Base-by-base conservation (phyloP, 2,888 invertebrate genomes). In the Plagiodera versicolora region DNA sequence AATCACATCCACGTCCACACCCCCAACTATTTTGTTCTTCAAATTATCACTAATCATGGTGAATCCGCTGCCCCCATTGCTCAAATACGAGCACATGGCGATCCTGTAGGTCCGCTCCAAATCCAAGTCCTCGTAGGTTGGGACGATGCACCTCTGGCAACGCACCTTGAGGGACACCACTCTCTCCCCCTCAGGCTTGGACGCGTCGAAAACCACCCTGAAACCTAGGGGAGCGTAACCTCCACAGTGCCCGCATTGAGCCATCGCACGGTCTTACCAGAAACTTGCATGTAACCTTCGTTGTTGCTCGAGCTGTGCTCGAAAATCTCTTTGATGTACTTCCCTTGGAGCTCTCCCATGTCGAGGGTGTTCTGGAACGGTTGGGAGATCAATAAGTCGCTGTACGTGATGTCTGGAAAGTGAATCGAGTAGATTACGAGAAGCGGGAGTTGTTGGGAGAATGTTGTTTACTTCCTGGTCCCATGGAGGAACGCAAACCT, bases 361-460 rank as follows among this genome's bases (percentile, higher is more conserved):
- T 91, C 87, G 62, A 93, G 81, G 46, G 84, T 85, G 77, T 93
- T 92, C 73, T 87, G 87, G 74, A 94, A 94, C 0, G 94, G 94
- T 60, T 88, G 83, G 19, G 88, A 84, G 70, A 87, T 85, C 6
- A 89, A 79, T 6, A 93, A 73, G 58, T 88, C 87, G 51, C 86
- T 87, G 39, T 87, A 88, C 0, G 89, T 90, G 11, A 90, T 84
- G 6, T 87, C 91, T 90, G 76, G 10, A 81, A 81, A 20, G n/a
- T n/a, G n/a, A n/a, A n/a, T n/a, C n/a, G n/a, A n/a, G n/a, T n/a
- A n/a, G n/a, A n/a, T n/a, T n/a, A n/a, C n/a, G n/a, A n/a, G n/a
- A n/a, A n/a, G n/a, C n/a, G n/a, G n/a, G n/a, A n/a, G n/a, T n/a
- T n/a, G n/a, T n/a, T n/a, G n/a, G n/a, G n/a, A n/a, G n/a, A n/a